phyloP scores from a whole-genome alignment of 2,113 vertebrate species.

The Onychorhynchus coronatus region DNA sequence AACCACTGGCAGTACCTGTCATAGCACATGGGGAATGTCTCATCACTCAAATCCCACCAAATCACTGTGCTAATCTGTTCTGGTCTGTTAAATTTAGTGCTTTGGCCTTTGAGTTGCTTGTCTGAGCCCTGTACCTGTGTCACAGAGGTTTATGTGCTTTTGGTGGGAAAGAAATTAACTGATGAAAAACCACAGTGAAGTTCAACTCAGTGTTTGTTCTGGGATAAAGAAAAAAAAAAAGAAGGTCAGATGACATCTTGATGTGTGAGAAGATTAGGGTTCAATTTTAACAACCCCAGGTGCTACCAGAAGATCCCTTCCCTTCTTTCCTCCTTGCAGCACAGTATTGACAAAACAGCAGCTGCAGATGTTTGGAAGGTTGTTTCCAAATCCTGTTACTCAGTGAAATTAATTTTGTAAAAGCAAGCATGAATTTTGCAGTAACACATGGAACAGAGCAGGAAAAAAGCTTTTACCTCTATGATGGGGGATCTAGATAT shows the following conservation, averaged over 20 bases:
- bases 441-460: not conserved
- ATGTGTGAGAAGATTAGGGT: not conserved
- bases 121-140: conserved; percentile 5
- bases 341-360: not conserved
- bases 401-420: conserved; percentile 6
- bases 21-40: not conserved
- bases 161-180: not conserved
- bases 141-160: conserved; percentile 4
- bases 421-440: conserved; percentile 32
- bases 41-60: not conserved
- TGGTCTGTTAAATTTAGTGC: conserved; percentile 13
- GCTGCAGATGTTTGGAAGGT: not conserved
- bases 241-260: not conserved
- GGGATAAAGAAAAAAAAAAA: too few relatives aligned
- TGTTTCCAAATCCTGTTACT: conserved; percentile 9
- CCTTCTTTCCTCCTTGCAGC: not conserved
- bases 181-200: not conserved
- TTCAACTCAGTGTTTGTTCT: not conserved
- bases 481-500: not conserved
- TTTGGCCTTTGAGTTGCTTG: conserved; percentile 35
- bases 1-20: not conserved
- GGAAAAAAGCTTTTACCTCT: not conserved
- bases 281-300: not conserved
- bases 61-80: not conserved
- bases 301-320: not conserved